Percentiles rank a stretch among this genome's conserved stretches.
Conservation (phyloP, 1,140 invertebrate species). For the Ceratoteleas bidentatus region DNA sequence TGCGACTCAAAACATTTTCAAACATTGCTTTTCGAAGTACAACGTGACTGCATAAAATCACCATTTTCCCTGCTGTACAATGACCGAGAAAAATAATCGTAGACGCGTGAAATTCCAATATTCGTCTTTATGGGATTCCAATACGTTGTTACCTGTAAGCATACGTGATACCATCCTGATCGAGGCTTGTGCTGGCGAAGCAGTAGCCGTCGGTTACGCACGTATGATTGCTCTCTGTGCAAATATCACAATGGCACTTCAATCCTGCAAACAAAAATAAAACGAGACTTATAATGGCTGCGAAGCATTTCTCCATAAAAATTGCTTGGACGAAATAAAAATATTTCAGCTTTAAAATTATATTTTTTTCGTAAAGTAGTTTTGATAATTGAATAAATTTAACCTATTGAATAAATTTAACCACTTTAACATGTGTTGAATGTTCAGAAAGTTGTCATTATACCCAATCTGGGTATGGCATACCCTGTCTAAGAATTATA, state of each 20-base stretch:
- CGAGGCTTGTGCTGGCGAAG: slow-evolving; percentile 88
- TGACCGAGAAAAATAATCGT: slow-evolving; percentile 51
- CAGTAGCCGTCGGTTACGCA: slow-evolving; percentile 94
- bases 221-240: slow-evolving; percentile 88
- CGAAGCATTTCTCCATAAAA: background rate
- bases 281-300: slow-evolving; percentile 9
- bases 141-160: slow-evolving; percentile 87
- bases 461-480: too few relatives aligned
- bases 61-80: slow-evolving; percentile 49
- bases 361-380: too few relatives aligned
- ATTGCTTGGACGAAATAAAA: too few relatives aligned
- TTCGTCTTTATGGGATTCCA: slow-evolving; percentile 60
- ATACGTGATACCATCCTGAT: slow-evolving; percentile 83
- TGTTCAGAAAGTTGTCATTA: too few relatives aligned
- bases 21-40: background rate
- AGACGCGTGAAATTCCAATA: slow-evolving; percentile 61
- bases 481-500: too few relatives aligned
- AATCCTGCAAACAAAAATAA: slow-evolving; percentile 81
- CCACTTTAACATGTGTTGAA: too few relatives aligned
- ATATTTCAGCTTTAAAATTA: too few relatives aligned
- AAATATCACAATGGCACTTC: slow-evolving; percentile 90
- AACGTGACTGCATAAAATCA: slow-evolving; percentile 60
- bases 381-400: too few relatives aligned
- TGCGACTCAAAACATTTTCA: too few relatives aligned
- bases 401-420: too few relatives aligned